Conservation (phyloP, 2,797 vertebrate species). For the Pangasius djambal region DNA sequence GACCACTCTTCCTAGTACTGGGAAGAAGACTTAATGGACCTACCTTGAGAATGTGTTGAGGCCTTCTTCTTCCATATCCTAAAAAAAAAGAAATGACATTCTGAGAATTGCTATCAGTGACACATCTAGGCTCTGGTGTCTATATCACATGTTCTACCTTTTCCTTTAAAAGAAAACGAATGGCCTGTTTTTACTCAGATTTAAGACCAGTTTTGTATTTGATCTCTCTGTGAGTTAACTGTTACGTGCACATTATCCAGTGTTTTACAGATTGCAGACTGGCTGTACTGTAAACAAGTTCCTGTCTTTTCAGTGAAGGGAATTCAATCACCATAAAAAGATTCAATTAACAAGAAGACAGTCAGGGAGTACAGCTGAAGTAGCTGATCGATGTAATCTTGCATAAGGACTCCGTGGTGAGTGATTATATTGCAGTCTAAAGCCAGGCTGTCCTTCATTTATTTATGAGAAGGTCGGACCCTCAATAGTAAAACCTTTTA, state of each 20-base stretch:
- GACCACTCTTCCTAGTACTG: background rate
- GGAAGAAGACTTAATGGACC: constrained; percentile 32
- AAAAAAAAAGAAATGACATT: constrained; percentile 51
- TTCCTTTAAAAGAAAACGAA: background rate
- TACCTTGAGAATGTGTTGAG: constrained; percentile 82
- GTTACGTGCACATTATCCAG: background rate
- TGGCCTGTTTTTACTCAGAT: background rate
- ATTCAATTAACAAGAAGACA: constrained; percentile 29
- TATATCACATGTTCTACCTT: background rate
- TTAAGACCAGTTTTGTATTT: background rate
- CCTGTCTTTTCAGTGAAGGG: constrained; percentile 26
- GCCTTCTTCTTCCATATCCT: constrained; percentile 82
- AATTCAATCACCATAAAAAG: constrained; percentile 36
- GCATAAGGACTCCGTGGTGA: constrained; percentile 29
- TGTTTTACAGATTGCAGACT: constrained; percentile 5
- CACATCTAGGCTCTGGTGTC: background rate
- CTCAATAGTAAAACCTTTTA: constrained; percentile 5
- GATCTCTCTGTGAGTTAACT: background rate
- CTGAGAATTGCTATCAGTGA: constrained; percentile 48
- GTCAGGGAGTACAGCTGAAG: constrained; percentile 2
- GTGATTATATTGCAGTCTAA: background rate
- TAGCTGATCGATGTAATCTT: constrained; percentile 39
- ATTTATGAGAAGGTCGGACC: constrained; percentile 6
- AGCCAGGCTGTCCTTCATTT: constrained; percentile 12
- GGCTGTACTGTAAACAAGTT: background rate